Percentiles rank a stretch among this genome's conserved stretches.
These are phyloP conservation scores for Meandrusa payeni DNA, from an alignment of 2,888 invertebrate genomes.

Conservation along the genomic window DNA sequence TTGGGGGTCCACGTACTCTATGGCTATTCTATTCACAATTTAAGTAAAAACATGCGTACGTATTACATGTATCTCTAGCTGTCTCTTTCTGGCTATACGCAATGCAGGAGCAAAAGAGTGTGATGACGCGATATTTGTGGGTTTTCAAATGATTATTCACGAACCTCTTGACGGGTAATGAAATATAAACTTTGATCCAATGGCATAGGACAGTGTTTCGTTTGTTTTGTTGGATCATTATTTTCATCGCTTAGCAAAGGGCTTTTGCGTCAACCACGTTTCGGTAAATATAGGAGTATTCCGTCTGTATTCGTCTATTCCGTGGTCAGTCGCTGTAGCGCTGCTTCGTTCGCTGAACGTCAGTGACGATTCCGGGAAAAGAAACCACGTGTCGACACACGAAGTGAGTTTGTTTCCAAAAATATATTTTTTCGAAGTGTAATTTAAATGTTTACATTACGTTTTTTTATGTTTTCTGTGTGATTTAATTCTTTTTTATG, in stretches of 20 bases:
- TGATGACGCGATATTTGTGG: constrained; percentile 1
- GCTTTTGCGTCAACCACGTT: constrained; percentile 41
- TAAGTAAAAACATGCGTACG: constrained; percentile 1
- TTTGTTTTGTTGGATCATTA: constrained; percentile 40
- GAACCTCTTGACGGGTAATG: constrained; percentile 26
- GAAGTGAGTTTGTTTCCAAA: constrained; percentile 40
- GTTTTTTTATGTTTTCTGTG: no score
- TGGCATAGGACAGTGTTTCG: constrained; percentile 39
- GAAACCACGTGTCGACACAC: constrained; percentile 38
- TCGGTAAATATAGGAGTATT: constrained; percentile 38
- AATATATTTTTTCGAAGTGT: constrained; percentile 27
- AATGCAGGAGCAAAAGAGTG: constrained; percentile 6
- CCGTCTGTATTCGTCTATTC: constrained; percentile 49
- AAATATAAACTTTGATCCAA: background rate
- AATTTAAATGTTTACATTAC: constrained; percentile 8
- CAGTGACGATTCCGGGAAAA: constrained; percentile 28
- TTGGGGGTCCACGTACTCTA: background rate
- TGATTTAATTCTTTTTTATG: no score
- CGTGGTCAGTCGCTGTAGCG: constrained; percentile 33
- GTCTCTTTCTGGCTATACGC: background rate
- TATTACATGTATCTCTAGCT: background rate
- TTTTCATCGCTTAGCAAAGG: constrained; percentile 51
- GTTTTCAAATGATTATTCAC: background rate
- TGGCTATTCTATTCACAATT: constrained; percentile 13
- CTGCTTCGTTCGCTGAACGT: constrained; percentile 7